Evolutionary conservation across 1,140 invertebrate species (phyloP).

Genomic region (Bombus cullumanus): DNA sequence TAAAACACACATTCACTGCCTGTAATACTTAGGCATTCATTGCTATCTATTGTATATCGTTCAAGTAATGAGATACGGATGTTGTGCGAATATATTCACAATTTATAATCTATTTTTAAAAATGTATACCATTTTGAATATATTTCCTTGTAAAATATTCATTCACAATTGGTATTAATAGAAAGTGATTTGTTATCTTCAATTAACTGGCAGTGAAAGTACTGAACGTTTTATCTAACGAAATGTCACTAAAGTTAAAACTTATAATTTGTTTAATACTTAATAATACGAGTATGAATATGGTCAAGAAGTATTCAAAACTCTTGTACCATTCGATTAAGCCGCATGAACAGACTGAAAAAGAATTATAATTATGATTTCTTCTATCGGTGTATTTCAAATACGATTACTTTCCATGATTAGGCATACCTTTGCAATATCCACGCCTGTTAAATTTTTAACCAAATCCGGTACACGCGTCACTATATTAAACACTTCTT

Average conservation of each 20-base stretch:
- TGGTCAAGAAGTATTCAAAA: constrained; percentile 46
- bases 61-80: constrained; percentile 32
- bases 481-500: constrained; percentile 96
- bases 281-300: constrained; percentile 38
- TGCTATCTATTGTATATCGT: constrained; percentile 2
- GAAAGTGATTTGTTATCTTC: constrained; percentile 16
- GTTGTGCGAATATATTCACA: constrained; percentile 37
- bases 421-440: constrained; percentile 90
- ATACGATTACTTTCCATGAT: not conserved
- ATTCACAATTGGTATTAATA: constrained; percentile 46
- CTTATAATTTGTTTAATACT: constrained; percentile 44
- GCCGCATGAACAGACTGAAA: constrained; percentile 81
- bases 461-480: constrained; percentile 95
- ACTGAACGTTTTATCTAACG: constrained; percentile 48
- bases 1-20: constrained; percentile 57
- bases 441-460: constrained; percentile 95
- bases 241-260: constrained; percentile 38
- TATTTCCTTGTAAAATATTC: constrained; percentile 22
- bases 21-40: constrained; percentile 29
- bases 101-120: constrained; percentile 42
- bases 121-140: constrained; percentile 24
- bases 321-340: constrained; percentile 68
- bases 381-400: not conserved
- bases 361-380: constrained; percentile 46
- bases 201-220: constrained; percentile 64